phyloP scores from a whole-genome alignment of 1,140 invertebrate species.

The Brachionus rotundiformis region DNA sequence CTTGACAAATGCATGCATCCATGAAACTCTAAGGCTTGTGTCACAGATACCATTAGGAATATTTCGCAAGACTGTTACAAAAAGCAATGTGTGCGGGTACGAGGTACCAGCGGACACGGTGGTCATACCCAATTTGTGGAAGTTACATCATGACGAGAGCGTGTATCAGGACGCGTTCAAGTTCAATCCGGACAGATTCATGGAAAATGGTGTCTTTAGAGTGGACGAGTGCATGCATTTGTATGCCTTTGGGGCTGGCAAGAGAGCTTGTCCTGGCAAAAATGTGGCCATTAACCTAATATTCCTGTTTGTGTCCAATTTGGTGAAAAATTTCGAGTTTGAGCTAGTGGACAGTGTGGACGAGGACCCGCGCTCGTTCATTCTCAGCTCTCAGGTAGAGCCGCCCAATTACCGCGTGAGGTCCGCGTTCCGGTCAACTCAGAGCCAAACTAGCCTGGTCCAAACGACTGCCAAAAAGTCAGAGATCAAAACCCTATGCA shows the following conservation, averaged over 20 bases:
- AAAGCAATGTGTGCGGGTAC: background rate
- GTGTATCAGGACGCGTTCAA: background rate
- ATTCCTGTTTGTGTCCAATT: conserved; percentile 2
- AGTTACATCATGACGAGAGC: conserved; percentile 34
- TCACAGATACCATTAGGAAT: background rate
- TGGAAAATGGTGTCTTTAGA: background rate
- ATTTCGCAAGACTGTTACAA: background rate
- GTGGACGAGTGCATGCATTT: background rate
- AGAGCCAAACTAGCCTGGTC: background rate
- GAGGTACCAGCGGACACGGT: conserved; percentile 13
- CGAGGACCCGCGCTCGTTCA: background rate
- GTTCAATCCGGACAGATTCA: conserved; percentile 23
- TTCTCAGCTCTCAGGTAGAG: background rate
- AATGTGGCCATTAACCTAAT: conserved; percentile 20
- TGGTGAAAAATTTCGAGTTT: conserved; percentile 33
- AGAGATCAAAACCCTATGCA: background rate
- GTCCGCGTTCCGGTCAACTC: background rate
- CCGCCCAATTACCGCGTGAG: background rate
- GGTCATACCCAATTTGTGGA: conserved; percentile 46
- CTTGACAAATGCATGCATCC: background rate
- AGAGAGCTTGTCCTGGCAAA: conserved; percentile 17
- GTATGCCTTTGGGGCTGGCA: background rate
- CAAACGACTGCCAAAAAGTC: background rate
- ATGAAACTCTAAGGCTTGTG: background rate
- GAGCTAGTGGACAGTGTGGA: background rate